A percentile compares a stretch with the other conserved stretches of the same genome.
Evolutionary conservation across 1,140 invertebrate species (phyloP).

Genomic region (Pseudomyrmex flavicornis): DNA sequence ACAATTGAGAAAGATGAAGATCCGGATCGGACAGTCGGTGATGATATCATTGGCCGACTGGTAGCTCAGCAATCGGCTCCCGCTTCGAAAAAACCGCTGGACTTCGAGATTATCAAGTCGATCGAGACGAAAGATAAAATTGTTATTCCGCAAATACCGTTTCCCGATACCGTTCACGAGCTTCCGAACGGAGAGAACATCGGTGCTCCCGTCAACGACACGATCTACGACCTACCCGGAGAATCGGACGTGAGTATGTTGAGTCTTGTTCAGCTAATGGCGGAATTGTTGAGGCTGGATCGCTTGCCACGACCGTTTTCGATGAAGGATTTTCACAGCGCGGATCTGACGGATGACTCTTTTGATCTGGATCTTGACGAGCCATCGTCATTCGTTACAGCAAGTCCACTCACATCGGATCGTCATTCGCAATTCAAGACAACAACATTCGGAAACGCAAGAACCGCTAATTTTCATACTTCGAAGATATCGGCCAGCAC

Average conservation of each 20-base stretch:
- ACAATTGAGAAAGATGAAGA: slow-evolving; percentile 64
- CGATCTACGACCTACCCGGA: background rate
- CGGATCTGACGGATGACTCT: background rate
- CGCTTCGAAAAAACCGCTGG: background rate
- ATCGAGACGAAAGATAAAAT: slow-evolving; percentile 27
- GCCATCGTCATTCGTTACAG: background rate
- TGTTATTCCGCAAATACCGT: background rate
- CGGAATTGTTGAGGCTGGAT: background rate
- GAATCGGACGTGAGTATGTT: slow-evolving; percentile 25
- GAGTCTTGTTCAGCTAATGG: slow-evolving; percentile 52
- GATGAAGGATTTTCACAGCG: too few relatives aligned
- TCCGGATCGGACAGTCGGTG: slow-evolving; percentile 32
- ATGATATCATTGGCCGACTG: slow-evolving; percentile 68
- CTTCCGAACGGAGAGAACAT: background rate
- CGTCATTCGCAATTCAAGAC: background rate
- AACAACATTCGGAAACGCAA: background rate
- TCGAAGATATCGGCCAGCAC: background rate
- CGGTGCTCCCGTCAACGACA: background rate
- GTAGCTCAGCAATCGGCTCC: slow-evolving; percentile 54
- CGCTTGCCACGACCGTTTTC: too few relatives aligned
- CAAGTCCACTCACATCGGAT: background rate
- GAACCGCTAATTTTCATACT: background rate
- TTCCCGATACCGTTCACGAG: background rate
- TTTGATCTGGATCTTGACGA: background rate
- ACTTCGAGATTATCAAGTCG: slow-evolving; percentile 71